Base-by-base conservation (phyloP, 2,113 vertebrate genomes). In the Genyomyrus donnyi region DNA sequence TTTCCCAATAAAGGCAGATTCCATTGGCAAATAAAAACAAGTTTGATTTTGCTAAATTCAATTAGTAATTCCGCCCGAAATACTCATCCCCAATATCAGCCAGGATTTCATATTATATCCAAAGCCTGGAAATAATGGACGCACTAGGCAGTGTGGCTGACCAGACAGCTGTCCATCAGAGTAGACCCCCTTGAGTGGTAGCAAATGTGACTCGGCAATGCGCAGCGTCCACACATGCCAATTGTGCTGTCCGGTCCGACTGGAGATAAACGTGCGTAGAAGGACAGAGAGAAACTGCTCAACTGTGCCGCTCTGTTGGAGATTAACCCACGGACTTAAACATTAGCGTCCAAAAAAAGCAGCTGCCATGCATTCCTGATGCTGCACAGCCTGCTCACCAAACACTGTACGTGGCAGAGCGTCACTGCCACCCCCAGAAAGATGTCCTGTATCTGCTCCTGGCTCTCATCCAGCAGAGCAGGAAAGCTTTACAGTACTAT, bases 241-340 rank as follows among this genome's bases (percentile, higher is more conserved):
- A n/a, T 8, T 6, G 56, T 8, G 58, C 21, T 66, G 24, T 11
- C 62, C 62, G 1, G 62, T 66, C n/a, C n/a, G 3, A 66, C 62
- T 66, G 62, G 8, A 66, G 62, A 66, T 66, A 27, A 66, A 27
- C 1, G 62, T 27, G n/a, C 11, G 62, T 3, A 27, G n/a, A 11
- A 66, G 62, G 93, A 95, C 93, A 94, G 53, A 90, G 90, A 95
- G 95, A 88, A 94, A 89, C 91, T 91, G 92, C 94, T 95, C 92
- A 92, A 92, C 93, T 90, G 92, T 89, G 93, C 91, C 92, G 88
- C 85, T 77, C 62, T 15, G 92, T 93, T 92, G 89, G 90, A 93
- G 92, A 94, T 95, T 95, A 95, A 95, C 92, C 91, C 87, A 87
- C 48, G 53, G 85, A 93, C 90, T 95, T 94, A 94, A 94, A 94